Conservation (phyloP, 1,140 invertebrate species). For the Aphaenogaster rudis region DNA sequence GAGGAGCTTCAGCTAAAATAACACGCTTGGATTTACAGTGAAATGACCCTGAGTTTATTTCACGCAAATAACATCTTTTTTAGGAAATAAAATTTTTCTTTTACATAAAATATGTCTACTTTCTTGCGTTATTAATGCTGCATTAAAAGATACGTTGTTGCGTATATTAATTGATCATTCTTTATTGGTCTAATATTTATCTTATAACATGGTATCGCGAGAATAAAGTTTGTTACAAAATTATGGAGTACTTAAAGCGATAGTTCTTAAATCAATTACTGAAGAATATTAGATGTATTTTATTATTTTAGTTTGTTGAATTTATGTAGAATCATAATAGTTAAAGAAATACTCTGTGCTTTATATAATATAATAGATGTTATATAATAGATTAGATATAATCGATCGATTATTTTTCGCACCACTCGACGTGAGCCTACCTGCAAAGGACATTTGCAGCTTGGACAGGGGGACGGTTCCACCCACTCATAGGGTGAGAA, state of each 20-base stretch:
- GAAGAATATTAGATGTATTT: neutral
- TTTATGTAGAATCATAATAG: neutral
- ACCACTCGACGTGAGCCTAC: constrained; percentile 85
- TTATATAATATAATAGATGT: neutral
- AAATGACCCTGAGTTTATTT: neutral
- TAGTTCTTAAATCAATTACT: neutral
- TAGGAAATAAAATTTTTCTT: neutral
- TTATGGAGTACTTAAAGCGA: neutral
- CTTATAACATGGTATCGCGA: neutral
- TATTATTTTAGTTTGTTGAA: neutral
- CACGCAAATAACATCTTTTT: neutral
- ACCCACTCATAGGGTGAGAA: constrained; percentile 92
- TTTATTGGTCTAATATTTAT: neutral
- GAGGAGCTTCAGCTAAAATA: no score
- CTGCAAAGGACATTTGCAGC: constrained; percentile 85
- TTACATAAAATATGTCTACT: neutral
- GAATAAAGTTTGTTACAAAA: neutral
- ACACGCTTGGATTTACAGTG: no score
- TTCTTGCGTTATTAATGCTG: neutral
- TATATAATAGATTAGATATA: neutral
- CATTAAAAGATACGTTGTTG: neutral
- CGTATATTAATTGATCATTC: neutral
- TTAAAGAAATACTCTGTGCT: neutral
- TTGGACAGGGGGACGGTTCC: constrained; percentile 88
- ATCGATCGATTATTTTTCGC: constrained; percentile 27